Base-by-base conservation (phyloP, 64 coral and sea anemone species). In the Stichodactyla helianthus region DNA sequence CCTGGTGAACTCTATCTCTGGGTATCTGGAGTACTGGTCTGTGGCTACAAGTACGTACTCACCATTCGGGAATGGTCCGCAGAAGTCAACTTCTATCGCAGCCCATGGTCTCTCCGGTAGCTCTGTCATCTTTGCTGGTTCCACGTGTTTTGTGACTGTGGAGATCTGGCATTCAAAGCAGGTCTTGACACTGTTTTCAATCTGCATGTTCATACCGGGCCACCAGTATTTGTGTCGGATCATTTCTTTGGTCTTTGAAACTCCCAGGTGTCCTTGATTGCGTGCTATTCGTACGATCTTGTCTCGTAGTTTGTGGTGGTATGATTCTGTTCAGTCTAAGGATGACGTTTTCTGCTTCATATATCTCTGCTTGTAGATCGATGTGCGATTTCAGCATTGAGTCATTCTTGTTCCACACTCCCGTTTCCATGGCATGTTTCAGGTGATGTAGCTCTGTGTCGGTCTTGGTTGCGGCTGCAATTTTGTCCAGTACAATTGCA, bases 81-180 rank as follows among this genome's bases (percentile, higher is more conserved):
- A 60, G 57, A 89, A 93, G 71, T 93, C 86, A 10, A 86, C 85
- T 51, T 89, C 88, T 55, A 83, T 19, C 9, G 88, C 74, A 6
- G 27, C 22, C 82, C 89, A 85, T 90, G 82, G 89, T 77, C 89
- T 74, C 17, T 54, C 51, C 57, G 89, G 89, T 5, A 85, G 67
- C 8, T 85, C 54, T 58, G 89, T 90, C 89, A 90, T 90, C 22
- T 77, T 90, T 7, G 89, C 89, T 85, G 89, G 89, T 79, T 90
- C 52, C 2, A 79, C 80, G 26, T 90, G 9, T 12, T 54, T 53
- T 56, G 89, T 90, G 3, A 10, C 27, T 54, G 82, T 90, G 35
- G 82, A 18, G 10, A 90, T 59, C 23, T 90, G 89, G 53, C 89
- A 90, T 71, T 77, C 27, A 52, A 90, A 90, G 67, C 89, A 77